These are phyloP conservation scores for Rhagium mordax DNA, from an alignment of 2,888 invertebrate species.

Conservation along the genomic window DNA sequence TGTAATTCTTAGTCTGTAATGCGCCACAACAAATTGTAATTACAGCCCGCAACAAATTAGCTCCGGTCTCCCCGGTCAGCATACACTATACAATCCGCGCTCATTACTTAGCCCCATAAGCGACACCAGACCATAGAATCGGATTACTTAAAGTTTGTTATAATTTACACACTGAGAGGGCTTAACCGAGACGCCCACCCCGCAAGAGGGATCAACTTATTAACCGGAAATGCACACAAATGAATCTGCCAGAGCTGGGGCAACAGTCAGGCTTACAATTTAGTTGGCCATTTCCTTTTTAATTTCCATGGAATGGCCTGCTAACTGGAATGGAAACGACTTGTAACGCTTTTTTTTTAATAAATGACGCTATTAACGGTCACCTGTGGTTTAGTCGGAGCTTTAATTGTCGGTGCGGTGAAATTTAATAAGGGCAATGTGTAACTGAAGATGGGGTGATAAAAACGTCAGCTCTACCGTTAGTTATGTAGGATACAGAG, in stretches of 20 bases:
- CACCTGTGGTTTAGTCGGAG: neutral
- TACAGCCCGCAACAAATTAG: neutral
- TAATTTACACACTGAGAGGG: slow-evolving; percentile 46
- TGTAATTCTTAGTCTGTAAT: no score
- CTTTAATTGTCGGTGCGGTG: slow-evolving; percentile 4
- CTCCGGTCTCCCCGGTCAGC: neutral
- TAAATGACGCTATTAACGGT: slow-evolving; percentile 8
- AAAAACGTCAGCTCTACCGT: neutral
- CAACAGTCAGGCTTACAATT: slow-evolving; percentile 13
- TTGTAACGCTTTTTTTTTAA: slow-evolving; percentile 14
- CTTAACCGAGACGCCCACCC: neutral
- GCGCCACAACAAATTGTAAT: no score
- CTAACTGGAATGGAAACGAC: slow-evolving; percentile 12
- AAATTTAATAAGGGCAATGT: slow-evolving; percentile 4
- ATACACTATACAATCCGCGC: neutral
- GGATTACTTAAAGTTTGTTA: slow-evolving; percentile 51
- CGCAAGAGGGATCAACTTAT: slow-evolving; percentile 35
- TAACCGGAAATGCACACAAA: slow-evolving; percentile 36
- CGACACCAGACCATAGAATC: slow-evolving; percentile 9
- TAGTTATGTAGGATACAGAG: neutral
- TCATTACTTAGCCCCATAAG: neutral
- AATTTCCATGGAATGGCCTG: slow-evolving; percentile 28
- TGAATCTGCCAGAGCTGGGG: slow-evolving; percentile 25
- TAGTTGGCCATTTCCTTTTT: slow-evolving; percentile 34
- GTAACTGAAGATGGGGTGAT: neutral